Evolutionary conservation across 64 coral and sea anemone genomes (phyloP).

Genomic region (Hydrozoanthus tunicans): DNA sequence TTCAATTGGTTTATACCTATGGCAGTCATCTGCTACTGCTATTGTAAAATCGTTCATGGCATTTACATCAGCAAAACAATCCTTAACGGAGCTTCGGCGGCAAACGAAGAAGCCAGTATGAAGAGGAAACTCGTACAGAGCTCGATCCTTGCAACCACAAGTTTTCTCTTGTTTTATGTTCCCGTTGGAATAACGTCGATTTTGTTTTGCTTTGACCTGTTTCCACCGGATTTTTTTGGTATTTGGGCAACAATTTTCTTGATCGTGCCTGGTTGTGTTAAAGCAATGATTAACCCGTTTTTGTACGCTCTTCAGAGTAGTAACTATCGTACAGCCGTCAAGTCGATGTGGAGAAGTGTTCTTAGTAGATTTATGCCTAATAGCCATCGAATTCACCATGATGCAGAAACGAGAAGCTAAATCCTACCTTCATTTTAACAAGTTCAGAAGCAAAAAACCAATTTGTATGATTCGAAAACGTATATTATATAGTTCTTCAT

Average conservation of each 20-base stretch:
- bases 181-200: neutral
- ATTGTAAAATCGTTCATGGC: neutral
- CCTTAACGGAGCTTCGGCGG: neutral
- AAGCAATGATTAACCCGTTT: neutral
- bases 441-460: too few species aligned
- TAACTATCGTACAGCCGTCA: neutral
- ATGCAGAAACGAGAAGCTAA: too few species aligned
- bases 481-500: too few species aligned
- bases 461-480: too few species aligned
- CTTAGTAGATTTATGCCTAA: too few species aligned
- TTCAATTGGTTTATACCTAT: neutral
- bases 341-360: neutral
- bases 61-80: constrained; percentile 13
- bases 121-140: neutral
- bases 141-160: neutral
- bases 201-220: neutral
- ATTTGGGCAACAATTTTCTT: neutral
- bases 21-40: neutral
- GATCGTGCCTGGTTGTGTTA: neutral
- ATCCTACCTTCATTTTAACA: too few species aligned
- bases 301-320: neutral
- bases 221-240: neutral
- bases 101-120: neutral
- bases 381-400: too few species aligned
- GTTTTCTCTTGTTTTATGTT: neutral